Conservation (phyloP, 2,113 vertebrate genomes). For the Naja naja region DNA sequence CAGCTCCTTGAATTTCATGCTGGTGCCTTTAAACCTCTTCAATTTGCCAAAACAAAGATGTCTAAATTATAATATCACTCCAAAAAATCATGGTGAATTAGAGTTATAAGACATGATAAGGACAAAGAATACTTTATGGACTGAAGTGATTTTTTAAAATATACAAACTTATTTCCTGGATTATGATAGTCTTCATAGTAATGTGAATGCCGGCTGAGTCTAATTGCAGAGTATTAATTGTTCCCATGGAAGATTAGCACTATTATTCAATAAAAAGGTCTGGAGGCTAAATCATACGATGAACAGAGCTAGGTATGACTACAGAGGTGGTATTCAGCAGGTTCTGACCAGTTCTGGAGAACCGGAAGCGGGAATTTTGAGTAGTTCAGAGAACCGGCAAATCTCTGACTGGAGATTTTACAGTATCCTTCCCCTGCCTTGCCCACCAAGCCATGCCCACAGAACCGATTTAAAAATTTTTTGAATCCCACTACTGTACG, state of each 20-base stretch:
- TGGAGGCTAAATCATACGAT: neutral
- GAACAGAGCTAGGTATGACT: neutral
- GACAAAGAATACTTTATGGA: conserved; percentile 2
- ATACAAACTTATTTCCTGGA: conserved; percentile 2
- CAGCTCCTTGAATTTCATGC: neutral
- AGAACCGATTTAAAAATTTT: too few relatives aligned
- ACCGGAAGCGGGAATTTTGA: too few relatives aligned
- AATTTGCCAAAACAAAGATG: neutral
- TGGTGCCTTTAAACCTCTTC: neutral
- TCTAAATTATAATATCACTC: neutral
- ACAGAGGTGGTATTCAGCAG: too few relatives aligned
- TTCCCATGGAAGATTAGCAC: neutral
- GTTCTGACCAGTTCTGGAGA: too few relatives aligned
- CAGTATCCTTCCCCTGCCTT: too few relatives aligned
- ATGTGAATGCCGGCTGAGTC: neutral
- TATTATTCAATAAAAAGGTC: neutral
- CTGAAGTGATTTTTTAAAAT: neutral
- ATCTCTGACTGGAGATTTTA: too few relatives aligned
- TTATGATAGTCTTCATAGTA: neutral
- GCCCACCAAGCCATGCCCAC: too few relatives aligned
- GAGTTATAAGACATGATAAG: neutral
- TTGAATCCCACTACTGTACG: neutral
- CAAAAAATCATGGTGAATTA: neutral
- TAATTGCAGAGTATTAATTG: neutral
- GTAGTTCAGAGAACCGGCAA: too few relatives aligned